These are phyloP conservation scores for Rhineura floridana DNA, from an alignment of 2,113 vertebrate genomes.

Conservation along the genomic window DNA sequence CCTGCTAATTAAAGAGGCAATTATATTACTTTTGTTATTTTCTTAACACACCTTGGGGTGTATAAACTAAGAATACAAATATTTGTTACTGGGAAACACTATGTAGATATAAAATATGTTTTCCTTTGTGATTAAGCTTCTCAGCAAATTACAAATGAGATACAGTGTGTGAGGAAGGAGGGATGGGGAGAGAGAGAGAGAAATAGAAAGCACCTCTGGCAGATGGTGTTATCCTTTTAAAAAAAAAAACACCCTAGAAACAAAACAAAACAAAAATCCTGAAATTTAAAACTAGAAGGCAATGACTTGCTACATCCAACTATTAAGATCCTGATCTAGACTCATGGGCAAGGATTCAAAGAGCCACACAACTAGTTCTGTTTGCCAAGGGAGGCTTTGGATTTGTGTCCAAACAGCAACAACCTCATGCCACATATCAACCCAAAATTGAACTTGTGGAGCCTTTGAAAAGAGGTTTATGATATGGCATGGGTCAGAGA, in stretches of 20 bases:
- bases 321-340: not conserved
- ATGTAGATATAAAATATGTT: constrained; percentile 28
- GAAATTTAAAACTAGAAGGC: too few species aligned
- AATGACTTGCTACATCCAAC: too few species aligned
- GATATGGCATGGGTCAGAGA: not conserved
- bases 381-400: not conserved
- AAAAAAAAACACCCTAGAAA: too few species aligned
- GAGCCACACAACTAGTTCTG: not conserved
- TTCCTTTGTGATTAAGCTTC: not conserved
- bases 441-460: not conserved
- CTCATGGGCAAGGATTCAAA: not conserved
- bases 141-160: not conserved
- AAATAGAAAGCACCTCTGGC: too few species aligned
- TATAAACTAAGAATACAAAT: constrained; percentile 3
- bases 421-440: not conserved
- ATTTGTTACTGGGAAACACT: constrained; percentile 28
- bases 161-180: not conserved
- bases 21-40: constrained; percentile 26
- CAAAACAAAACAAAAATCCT: too few species aligned
- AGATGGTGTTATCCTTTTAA: too few species aligned
- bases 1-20: constrained; percentile 20
- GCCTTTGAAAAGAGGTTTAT: not conserved
- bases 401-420: not conserved
- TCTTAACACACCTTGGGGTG: not conserved
- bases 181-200: not conserved